phyloP scores from a whole-genome alignment of 2,888 invertebrate genomes.

The Tiliacea aurago region DNA sequence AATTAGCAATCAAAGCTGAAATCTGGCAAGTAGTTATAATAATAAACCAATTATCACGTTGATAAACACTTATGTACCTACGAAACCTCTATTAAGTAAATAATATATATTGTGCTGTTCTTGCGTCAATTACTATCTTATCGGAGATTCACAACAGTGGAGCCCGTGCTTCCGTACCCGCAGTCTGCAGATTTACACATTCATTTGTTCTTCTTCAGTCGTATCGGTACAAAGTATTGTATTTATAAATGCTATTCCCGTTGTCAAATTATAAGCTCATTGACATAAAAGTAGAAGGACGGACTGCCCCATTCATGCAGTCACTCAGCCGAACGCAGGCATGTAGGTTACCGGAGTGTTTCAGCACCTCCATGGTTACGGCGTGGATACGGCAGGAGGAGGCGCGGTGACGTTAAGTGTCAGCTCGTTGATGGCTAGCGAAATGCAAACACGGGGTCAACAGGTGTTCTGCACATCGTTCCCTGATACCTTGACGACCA shows the following conservation, averaged over 20 bases:
- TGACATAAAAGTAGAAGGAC: not conserved
- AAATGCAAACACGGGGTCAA: not conserved
- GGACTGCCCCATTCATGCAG: no score
- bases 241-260: not conserved
- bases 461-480: not conserved
- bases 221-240: not conserved
- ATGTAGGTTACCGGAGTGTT: not conserved
- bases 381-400: no score
- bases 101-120: conserved; percentile 20
- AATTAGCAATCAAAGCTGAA: conserved; percentile 31
- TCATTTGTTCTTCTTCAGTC: conserved; percentile 10
- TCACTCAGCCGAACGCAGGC: not conserved
- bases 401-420: not conserved
- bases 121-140: conserved; percentile 45
- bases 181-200: conserved; percentile 9
- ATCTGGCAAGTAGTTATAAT: conserved; percentile 15
- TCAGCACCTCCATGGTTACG: not conserved
- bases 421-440: not conserved
- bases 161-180: conserved; percentile 9
- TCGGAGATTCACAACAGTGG: conserved; percentile 18
- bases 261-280: not conserved
- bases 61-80: conserved; percentile 10
- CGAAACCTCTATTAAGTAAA: not conserved
- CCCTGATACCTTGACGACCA: not conserved
- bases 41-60: conserved; percentile 36